These are phyloP conservation scores for Chanos chanos DNA, from an alignment of 2,797 vertebrate species.

Conservation along the genomic window DNA sequence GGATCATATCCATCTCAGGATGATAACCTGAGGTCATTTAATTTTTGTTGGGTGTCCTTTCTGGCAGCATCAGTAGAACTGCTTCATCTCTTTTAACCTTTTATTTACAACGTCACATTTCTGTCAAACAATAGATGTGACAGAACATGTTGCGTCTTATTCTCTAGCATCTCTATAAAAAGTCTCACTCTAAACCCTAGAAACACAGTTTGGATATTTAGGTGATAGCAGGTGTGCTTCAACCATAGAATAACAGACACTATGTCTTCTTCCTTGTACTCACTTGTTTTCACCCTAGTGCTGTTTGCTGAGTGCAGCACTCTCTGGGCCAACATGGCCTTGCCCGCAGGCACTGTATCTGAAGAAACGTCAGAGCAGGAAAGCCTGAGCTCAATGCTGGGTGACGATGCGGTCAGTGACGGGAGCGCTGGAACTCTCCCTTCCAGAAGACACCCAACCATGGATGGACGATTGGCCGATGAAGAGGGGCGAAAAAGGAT, in stretches of 20 bases:
- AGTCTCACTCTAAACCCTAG: too few relatives aligned
- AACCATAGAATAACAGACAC: too few relatives aligned
- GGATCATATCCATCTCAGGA: too few relatives aligned
- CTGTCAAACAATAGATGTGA: too few relatives aligned
- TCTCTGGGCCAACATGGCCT: constrained; percentile 62
- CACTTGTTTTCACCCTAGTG: constrained; percentile 70
- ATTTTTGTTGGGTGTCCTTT: too few relatives aligned
- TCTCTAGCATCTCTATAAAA: background rate
- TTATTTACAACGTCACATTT: too few relatives aligned
- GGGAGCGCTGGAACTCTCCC: constrained; percentile 39
- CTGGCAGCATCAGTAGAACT: too few relatives aligned
- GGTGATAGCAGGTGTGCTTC: too few relatives aligned
- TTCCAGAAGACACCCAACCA: constrained; percentile 60
- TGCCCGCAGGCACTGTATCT: constrained; percentile 66
- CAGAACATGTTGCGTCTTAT: too few relatives aligned
- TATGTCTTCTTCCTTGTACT: constrained; percentile 68
- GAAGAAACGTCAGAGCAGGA: constrained; percentile 63
- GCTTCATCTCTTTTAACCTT: too few relatives aligned
- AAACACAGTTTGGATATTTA: too few relatives aligned
- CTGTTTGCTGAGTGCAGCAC: constrained; percentile 78
- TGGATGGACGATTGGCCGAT: constrained; percentile 61
- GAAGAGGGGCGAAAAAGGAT: constrained; percentile 67
- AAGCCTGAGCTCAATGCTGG: constrained; percentile 53
- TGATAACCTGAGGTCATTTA: too few relatives aligned
- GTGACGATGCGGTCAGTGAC: constrained; percentile 55